Percentiles rank a stretch among this genome's conserved stretches.
Conservation (phyloP, 2,797 vertebrate genomes). For the Poecilia velifera region DNA sequence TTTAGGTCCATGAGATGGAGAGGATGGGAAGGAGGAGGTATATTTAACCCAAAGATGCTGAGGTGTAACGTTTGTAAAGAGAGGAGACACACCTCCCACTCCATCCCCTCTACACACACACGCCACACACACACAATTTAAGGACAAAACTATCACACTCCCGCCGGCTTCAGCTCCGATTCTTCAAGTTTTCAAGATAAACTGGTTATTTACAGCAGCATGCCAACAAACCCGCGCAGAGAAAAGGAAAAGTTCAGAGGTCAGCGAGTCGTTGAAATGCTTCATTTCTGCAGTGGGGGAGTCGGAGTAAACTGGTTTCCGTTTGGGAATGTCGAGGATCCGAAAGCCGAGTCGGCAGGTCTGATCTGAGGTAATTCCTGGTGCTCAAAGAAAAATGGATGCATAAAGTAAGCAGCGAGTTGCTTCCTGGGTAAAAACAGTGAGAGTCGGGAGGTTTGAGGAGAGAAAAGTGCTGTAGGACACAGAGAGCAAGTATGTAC, state of each 20-base stretch:
- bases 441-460: constrained; percentile 28
- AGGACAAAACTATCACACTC: constrained; percentile 19
- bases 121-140: not conserved
- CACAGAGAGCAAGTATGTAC: constrained; percentile 83
- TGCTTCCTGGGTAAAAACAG: constrained; percentile 64
- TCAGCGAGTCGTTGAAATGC: constrained; percentile 27
- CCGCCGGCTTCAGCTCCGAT: constrained; percentile 34
- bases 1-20: constrained; percentile 66
- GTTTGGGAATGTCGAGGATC: constrained; percentile 27
- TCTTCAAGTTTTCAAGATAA: constrained; percentile 57
- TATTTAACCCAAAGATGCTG: constrained; percentile 38
- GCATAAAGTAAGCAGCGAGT: constrained; percentile 82
- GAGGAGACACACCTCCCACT: not conserved
- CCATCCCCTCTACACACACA: not conserved
- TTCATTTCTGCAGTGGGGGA: constrained; percentile 20
- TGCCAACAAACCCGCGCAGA: constrained; percentile 43
- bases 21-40: constrained; percentile 19
- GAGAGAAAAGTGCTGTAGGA: constrained; percentile 82
- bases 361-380: constrained; percentile 80
- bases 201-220: constrained; percentile 73
- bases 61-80: constrained; percentile 63
- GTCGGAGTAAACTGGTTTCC: constrained; percentile 60
- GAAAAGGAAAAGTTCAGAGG: constrained; percentile 37
- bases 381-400: constrained; percentile 72
- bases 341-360: constrained; percentile 55